Percentiles rank a stretch among this genome's conserved stretches.
These are phyloP conservation scores for Beaufortia kweichowensis DNA, from an alignment of 2,113 vertebrate genomes.

Conservation along the genomic window DNA sequence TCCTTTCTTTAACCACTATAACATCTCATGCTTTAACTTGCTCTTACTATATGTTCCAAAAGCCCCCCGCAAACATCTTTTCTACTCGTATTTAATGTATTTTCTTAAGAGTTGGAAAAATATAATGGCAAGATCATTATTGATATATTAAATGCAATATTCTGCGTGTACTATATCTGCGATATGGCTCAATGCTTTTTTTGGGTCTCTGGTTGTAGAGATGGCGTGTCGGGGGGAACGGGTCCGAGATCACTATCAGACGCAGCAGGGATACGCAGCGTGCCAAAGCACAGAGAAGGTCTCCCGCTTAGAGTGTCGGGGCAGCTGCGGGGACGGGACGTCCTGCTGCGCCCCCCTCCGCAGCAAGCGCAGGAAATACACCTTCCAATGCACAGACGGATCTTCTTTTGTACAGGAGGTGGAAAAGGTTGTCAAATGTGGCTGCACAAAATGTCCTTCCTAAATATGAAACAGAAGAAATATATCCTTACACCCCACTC, in stretches of 20 bases:
- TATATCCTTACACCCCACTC: neutral
- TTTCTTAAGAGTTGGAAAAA: neutral
- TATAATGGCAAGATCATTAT: neutral
- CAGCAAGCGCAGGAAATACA: conserved; percentile 97
- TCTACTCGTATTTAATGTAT: neutral
- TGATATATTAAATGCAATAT: neutral
- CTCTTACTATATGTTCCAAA: neutral
- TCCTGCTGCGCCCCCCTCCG: conserved; percentile 91
- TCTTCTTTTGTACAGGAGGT: conserved; percentile 96
- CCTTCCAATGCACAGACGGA: conserved; percentile 96
- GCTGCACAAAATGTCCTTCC: conserved; percentile 87
- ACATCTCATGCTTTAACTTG: neutral
- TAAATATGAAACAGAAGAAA: conserved; percentile 58
- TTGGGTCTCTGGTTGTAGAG: conserved; percentile 73
- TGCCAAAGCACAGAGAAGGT: conserved; percentile 99
- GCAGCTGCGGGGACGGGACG: conserved; percentile 78
- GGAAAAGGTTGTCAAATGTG: conserved; percentile 96
- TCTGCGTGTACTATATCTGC: neutral
- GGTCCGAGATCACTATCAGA: conserved; percentile 95
- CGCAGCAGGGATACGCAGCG: conserved; percentile 97
- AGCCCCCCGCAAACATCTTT: neutral
- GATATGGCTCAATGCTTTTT: neutral
- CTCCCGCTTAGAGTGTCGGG: conserved; percentile 91
- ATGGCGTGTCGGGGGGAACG: conserved; percentile 97
- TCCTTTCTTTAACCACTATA: neutral